These are phyloP conservation scores for Ectemnius cavifrons DNA, from an alignment of 2,888 invertebrate genomes.

Conservation along the genomic window DNA sequence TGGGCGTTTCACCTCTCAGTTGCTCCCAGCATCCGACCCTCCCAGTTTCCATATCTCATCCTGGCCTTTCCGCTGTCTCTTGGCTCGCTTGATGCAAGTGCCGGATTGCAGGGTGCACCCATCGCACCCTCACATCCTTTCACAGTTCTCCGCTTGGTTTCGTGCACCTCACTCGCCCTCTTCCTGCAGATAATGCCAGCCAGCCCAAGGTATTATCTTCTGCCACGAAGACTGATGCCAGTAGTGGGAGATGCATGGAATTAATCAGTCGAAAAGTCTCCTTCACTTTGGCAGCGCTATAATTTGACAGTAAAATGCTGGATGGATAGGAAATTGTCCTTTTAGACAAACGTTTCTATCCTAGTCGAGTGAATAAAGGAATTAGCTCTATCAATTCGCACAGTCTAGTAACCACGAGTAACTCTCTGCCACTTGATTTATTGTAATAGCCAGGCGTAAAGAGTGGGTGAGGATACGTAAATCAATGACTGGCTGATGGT, in stretches of 20 bases:
- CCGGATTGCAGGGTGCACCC: neutral
- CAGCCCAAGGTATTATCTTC: slow-evolving; percentile 56
- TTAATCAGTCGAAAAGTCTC: slow-evolving; percentile 53
- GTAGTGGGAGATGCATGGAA: slow-evolving; percentile 31
- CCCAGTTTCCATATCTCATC: slow-evolving; percentile 45
- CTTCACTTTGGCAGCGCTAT: neutral
- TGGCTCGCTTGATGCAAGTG: slow-evolving; percentile 12
- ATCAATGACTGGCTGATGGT: slow-evolving; percentile 54
- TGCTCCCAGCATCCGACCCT: slow-evolving; percentile 21
- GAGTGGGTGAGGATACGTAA: slow-evolving; percentile 50
- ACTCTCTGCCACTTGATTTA: slow-evolving; percentile 38
- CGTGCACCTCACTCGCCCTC: slow-evolving; percentile 33
- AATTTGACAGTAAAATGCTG: neutral
- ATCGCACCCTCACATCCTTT: slow-evolving; percentile 32
- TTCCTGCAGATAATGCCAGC: slow-evolving; percentile 53
- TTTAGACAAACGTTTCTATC: slow-evolving; percentile 6
- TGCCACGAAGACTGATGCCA: slow-evolving; percentile 41
- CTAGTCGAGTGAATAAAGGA: neutral
- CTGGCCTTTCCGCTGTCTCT: slow-evolving; percentile 25
- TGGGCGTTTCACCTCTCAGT: slow-evolving; percentile 17
- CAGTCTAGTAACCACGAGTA: neutral
- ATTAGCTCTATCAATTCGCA: slow-evolving; percentile 38
- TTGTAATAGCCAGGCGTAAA: slow-evolving; percentile 45
- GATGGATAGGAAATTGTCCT: neutral
- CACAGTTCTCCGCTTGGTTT: slow-evolving; percentile 27